These are phyloP conservation scores for Rhea americana DNA, from an alignment of 2,113 vertebrate species.

Conservation along the genomic window DNA sequence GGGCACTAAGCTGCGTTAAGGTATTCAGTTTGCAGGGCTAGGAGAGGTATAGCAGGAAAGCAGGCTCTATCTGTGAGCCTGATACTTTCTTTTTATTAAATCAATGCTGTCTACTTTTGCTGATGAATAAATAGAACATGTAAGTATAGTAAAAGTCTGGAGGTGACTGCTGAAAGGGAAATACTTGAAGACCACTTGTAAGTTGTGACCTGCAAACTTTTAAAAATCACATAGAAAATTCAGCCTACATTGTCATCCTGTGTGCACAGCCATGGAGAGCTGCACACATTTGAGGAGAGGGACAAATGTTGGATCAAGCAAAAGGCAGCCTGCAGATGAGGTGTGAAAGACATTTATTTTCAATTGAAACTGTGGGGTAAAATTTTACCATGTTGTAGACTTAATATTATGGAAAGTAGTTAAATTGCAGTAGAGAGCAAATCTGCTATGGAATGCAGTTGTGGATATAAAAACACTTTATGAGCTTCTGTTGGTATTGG, in stretches of 20 bases:
- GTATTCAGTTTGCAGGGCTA: too few species aligned
- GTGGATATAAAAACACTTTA: not conserved
- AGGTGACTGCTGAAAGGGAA: too few species aligned
- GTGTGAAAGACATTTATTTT: constrained; percentile 30
- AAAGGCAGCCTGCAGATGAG: not conserved
- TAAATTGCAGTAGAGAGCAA: not conserved
- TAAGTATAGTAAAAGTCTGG: not conserved
- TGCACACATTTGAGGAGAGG: not conserved
- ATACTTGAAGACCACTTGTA: not conserved
- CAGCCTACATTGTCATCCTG: not conserved
- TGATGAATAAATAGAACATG: not conserved
- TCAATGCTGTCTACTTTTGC: not conserved
- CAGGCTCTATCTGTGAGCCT: too few species aligned
- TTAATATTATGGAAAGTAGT: constrained; percentile 19
- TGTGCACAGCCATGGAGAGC: not conserved
- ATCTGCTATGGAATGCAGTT: not conserved
- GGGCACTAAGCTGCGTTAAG: too few species aligned
- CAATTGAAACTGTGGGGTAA: not conserved
- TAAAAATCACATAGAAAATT: not conserved
- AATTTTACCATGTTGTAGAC: not conserved
- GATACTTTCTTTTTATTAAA: too few species aligned
- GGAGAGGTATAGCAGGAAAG: too few species aligned
- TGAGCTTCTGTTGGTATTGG: not conserved
- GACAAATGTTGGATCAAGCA: not conserved
- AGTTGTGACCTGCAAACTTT: not conserved